Base-by-base conservation (phyloP, 1,140 invertebrate genomes). In the Uloborus diversus region DNA sequence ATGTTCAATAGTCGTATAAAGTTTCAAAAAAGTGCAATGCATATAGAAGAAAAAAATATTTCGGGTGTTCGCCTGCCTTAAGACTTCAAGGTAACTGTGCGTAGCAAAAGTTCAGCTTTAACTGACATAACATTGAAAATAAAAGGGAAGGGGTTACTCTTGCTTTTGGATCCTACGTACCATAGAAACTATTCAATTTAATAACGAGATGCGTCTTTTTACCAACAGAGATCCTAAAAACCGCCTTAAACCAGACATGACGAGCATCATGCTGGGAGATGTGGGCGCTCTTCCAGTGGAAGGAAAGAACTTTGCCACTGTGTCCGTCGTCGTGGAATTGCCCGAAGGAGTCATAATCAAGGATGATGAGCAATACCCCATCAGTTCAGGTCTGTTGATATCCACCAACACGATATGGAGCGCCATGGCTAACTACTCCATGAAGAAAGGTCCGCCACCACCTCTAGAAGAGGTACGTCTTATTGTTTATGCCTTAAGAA, bases 381-480 rank as follows among this genome's bases (percentile, higher is more conserved):
- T 81, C 17, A 65, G 59, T 51, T 65, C 66, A 17, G 79, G 79
- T 3, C 28, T 81, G n/a, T 28, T 59, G 17, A 66, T 81, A 9
- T 25, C 57, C 13, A 81, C 35, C 2, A 56, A 71, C 14, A 81
- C 69, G 0, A 81, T 81, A 28, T 81, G 79, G 79, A 61, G 65
- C 32, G 61, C 61, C 11, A 69, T 59, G 59, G 79, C 79, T 9
- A 81, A 81, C 23, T 81, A 73, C 25, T 66, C 79, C 0, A 71
- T 80, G 78, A 71, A 71, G 25, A 70, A 70, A 14, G n/a, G 23
- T 9, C 20, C 68, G 0, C 78, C 78, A 5, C 78, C 78, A 0
- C n/a, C 35, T 64, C 25, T 80, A 37, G 68, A 56, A 30, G 30
- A 56, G 23, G 78, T 80, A 70, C 59, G 35, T 28, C 3, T 25